These are phyloP conservation scores for Chironomus striatipennis DNA, from an alignment of 1,140 invertebrate genomes.

Conservation along the genomic window DNA sequence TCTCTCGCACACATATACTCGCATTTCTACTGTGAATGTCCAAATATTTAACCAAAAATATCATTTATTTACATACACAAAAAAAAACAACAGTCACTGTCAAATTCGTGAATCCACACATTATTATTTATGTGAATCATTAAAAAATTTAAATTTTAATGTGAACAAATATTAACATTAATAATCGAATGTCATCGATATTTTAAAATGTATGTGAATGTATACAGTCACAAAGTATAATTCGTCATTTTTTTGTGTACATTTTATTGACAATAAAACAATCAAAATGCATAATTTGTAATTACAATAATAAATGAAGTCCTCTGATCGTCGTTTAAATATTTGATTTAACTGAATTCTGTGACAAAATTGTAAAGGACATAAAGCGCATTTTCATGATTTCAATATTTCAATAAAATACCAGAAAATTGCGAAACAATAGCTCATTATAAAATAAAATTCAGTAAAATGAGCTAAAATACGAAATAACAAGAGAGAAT, in stretches of 20 bases:
- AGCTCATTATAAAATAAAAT: too few relatives aligned
- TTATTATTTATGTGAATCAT: too few relatives aligned
- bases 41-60: neutral
- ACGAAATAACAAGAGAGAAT: neutral
- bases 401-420: too few relatives aligned
- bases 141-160: neutral
- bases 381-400: too few relatives aligned
- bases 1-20: too few relatives aligned
- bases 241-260: too few relatives aligned
- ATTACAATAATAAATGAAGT: conserved; percentile 9
- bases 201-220: neutral
- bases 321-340: neutral
- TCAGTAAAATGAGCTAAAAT: too few relatives aligned
- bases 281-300: conserved; percentile 11
- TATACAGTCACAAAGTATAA: neutral
- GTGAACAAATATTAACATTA: neutral
- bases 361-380: neutral
- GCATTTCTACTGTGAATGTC: neutral
- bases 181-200: neutral
- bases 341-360: neutral
- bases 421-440: too few relatives aligned
- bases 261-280: neutral
- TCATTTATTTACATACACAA: neutral
- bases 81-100: neutral
- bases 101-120: too few relatives aligned